Conservation (phyloP, 2,113 vertebrate genomes). For the Asarcornis scutulata region DNA sequence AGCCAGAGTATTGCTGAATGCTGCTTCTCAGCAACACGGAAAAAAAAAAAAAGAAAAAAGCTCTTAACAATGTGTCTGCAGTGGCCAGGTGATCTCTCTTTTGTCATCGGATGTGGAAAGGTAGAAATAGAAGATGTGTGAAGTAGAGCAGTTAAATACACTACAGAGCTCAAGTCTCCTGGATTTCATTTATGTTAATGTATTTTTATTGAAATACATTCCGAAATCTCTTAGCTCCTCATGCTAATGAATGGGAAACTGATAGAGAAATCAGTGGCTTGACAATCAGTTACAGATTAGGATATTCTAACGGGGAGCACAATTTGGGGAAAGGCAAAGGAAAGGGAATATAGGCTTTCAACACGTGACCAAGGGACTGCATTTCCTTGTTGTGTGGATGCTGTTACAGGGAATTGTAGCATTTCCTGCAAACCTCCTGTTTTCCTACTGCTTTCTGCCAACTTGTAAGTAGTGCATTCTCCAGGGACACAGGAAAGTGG, state of each 20-base stretch:
- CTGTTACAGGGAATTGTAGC: constrained; percentile 7
- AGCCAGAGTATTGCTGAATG: not conserved
- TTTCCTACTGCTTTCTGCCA: not conserved
- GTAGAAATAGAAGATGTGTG: not conserved
- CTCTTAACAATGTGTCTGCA: not conserved
- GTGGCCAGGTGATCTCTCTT: not conserved
- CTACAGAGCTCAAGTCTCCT: not conserved
- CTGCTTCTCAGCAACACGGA: not conserved
- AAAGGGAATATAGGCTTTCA: not conserved
- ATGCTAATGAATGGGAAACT: not conserved
- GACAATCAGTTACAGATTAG: not conserved
- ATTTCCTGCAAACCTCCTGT: constrained; percentile 25
- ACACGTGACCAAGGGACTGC: not conserved
- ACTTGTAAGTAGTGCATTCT: constrained; percentile 21
- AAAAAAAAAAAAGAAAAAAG: not conserved
- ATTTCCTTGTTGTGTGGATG: constrained; percentile 7
- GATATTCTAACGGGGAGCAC: not conserved
- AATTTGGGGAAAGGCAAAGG: not conserved
- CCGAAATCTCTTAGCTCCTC: not conserved
- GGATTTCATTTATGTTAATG: constrained; percentile 24
- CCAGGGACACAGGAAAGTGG: not conserved
- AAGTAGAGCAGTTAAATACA: not conserved
- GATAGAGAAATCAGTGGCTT: not conserved
- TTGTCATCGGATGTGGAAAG: not conserved
- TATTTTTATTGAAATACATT: not conserved